phyloP scores from a whole-genome alignment of 2,888 invertebrate species.

The Apamea epomidion region DNA sequence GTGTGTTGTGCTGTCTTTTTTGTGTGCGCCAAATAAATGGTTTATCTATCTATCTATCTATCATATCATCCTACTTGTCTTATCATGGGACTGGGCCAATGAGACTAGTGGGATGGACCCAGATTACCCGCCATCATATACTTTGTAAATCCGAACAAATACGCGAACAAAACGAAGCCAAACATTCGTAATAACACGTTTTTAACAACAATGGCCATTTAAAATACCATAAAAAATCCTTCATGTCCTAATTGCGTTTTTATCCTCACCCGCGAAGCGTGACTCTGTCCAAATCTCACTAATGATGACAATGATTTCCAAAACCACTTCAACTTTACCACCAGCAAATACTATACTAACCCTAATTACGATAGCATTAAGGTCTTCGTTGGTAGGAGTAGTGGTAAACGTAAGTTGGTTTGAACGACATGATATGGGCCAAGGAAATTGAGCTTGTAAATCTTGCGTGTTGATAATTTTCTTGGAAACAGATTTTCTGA shows the following conservation, averaged over 20 bases:
- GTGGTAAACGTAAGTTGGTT: constrained; percentile 17
- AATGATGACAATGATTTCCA: constrained; percentile 79
- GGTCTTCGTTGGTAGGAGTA: background rate
- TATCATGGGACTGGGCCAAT: too few species aligned
- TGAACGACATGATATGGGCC: constrained; percentile 53
- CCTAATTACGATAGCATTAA: background rate
- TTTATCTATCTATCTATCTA: too few species aligned
- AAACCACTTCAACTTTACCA: constrained; percentile 39
- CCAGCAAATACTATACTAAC: background rate
- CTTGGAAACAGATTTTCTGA: constrained; percentile 57
- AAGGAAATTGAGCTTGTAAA: constrained; percentile 58
- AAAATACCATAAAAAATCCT: constrained; percentile 79
- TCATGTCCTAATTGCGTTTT: constrained; percentile 80
- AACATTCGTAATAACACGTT: constrained; percentile 64
- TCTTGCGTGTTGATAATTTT: constrained; percentile 59
- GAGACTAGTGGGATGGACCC: too few species aligned
- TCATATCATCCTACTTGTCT: too few species aligned
- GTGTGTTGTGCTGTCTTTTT: too few species aligned
- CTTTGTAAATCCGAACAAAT: constrained; percentile 22
- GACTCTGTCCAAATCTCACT: constrained; percentile 82
- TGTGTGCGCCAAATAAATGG: too few species aligned
- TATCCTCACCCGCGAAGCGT: constrained; percentile 79
- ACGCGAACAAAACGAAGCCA: constrained; percentile 38
- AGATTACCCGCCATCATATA: background rate
- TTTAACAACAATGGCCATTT: constrained; percentile 80